Conservation (phyloP, 2,113 vertebrate genomes). For the Proteles cristata region DNA sequence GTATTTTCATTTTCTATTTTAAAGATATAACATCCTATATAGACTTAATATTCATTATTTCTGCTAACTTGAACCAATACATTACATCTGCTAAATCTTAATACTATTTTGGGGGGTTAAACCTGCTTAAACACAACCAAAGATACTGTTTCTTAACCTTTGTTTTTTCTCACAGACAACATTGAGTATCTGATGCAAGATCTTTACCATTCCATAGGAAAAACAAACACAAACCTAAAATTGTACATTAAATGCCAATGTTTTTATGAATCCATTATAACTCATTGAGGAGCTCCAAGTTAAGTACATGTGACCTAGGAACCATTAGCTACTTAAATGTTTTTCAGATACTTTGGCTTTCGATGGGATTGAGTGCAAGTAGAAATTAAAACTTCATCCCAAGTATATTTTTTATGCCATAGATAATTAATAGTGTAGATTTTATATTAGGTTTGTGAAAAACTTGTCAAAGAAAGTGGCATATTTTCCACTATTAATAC, state of each 20-base stretch:
- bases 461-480: background rate
- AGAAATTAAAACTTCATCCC: background rate
- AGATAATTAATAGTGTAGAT: background rate
- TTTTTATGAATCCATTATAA: background rate
- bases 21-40: constrained; percentile 74
- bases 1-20: constrained; percentile 73
- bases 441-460: background rate
- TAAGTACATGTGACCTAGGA: background rate
- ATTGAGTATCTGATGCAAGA: background rate
- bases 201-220: background rate
- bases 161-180: background rate
- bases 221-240: background rate
- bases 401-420: background rate
- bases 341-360: background rate
- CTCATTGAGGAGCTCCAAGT: accelerated
- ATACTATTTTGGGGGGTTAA: background rate
- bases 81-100: constrained; percentile 66
- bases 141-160: background rate
- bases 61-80: constrained; percentile 60
- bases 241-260: background rate
- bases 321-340: background rate
- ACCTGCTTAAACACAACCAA: background rate
- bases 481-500: background rate
- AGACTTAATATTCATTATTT: constrained; percentile 78
- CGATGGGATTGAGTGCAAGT: background rate